Conservation (phyloP, 1,140 invertebrate genomes). For the Orchesella cincta region DNA sequence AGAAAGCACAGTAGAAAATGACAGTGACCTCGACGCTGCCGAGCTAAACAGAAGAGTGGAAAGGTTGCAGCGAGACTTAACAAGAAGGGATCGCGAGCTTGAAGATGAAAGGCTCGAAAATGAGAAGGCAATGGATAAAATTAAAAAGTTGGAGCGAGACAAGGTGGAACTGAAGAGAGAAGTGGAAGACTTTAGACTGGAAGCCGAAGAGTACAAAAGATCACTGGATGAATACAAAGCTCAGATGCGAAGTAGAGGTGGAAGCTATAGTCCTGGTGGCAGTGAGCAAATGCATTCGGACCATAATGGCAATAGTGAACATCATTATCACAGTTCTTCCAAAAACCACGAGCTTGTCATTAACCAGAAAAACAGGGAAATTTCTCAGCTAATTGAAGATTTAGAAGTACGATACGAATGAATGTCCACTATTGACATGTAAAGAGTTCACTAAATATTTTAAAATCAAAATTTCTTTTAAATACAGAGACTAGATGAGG, state of each 20-base stretch:
- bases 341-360: conserved; percentile 53
- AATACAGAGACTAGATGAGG: conserved; percentile 65
- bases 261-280: neutral
- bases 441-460: too few relatives aligned
- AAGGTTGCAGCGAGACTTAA: conserved; percentile 40
- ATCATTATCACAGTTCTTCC: conserved; percentile 56
- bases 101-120: conserved; percentile 44
- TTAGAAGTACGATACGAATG: conserved; percentile 62
- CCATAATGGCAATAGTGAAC: conserved; percentile 55
- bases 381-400: conserved; percentile 66
- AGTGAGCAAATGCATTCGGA: conserved; percentile 29
- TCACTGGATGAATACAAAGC: conserved; percentile 42
- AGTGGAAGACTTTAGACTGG: conserved; percentile 44
- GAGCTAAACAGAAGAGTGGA: conserved; percentile 32
- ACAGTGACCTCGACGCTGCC: conserved; percentile 18
- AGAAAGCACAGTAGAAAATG: conserved; percentile 18
- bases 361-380: conserved; percentile 67
- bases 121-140: conserved; percentile 37
- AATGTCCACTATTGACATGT: too few relatives aligned
- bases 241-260: neutral
- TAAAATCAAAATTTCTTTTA: too few relatives aligned
- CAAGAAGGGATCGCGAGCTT: conserved; percentile 41
- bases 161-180: conserved; percentile 46
- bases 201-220: conserved; percentile 44
- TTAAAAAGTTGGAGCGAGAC: conserved; percentile 46